Evolutionary conservation across 2,113 vertebrate species (phyloP).

Genomic region (Donacobius atricapilla): DNA sequence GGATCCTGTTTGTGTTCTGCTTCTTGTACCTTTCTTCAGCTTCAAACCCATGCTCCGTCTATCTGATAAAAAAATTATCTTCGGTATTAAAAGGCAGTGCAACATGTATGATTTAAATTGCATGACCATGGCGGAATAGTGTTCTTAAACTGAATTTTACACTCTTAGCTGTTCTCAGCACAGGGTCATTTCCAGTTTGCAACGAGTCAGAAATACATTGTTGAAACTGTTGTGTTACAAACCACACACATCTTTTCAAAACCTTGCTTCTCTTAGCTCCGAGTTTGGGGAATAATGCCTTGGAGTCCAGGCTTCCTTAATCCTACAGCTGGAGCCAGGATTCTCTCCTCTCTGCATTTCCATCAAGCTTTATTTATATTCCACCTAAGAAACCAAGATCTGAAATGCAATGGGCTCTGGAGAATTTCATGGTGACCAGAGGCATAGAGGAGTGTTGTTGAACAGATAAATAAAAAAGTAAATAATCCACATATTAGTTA

Average conservation of each 20-base stretch:
- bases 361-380: background rate
- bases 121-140: background rate
- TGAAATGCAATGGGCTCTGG: background rate
- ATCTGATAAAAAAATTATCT: background rate
- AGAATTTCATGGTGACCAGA: background rate
- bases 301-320: background rate
- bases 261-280: background rate
- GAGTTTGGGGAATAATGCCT: background rate
- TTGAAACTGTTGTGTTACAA: background rate
- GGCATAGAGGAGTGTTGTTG: background rate
- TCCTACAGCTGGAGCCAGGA: background rate
- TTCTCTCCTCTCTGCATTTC: background rate
- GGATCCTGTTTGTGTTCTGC: background rate
- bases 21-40: background rate
- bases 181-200: background rate
- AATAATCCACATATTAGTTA: background rate
- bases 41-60: background rate
- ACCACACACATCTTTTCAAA: background rate
- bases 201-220: background rate
- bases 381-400: background rate
- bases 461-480: background rate
- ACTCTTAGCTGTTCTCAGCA: background rate
- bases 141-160: background rate
- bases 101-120: background rate
- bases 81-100: background rate